Base-by-base conservation (phyloP, 2,888 invertebrate genomes). In the Pharmacophagus antenor region DNA sequence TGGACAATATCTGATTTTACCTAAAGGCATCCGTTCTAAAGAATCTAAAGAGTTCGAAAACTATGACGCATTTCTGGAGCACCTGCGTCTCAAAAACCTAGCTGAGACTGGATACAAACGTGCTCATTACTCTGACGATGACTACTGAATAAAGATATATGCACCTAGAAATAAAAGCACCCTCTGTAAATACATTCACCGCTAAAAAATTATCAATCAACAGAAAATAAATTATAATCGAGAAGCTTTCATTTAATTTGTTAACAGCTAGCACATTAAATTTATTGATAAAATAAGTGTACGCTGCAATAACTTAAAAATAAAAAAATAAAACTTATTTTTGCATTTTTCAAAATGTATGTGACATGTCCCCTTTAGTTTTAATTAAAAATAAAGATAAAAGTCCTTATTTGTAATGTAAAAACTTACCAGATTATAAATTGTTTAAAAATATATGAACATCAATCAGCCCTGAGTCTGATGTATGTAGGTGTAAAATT, bases 1-100 rank as follows among this genome's bases (percentile, higher is more conserved):
- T 0, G 88, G 87, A 0, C 86, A 87, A 61, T 73, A 85, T 61
- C 71, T 88, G 15, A 85, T 89, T 42, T 71, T 88, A 0, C 88
- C 88, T 0, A 74, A 61, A 67, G 80, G 61, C 64, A 70, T 56
- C 68, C 72, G n/a, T 65, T 72, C 44, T 73, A 77, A 49, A 62
- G 80, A 82, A 23, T 70, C 69, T 5, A 82, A 85, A 50, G 74
- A 84, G 5, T 80, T 79, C 61, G 64, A 67, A 3, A 73, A 84
- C 67, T 88, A 78, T 53, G 88, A 87, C 60, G 73, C 74, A 17
- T 69, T 87, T n/a, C 71, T 88, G 7, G 87, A 87, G 61, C 75
- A 78, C 62, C 73, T 84, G 10, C 73, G 84, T 23, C 68, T 80
- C 18, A 79, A 78, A 63, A 71, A 79, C 54, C 52, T 83, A 18